phyloP scores from a whole-genome alignment of 1,140 invertebrate genomes.

The Tribolium madens region DNA sequence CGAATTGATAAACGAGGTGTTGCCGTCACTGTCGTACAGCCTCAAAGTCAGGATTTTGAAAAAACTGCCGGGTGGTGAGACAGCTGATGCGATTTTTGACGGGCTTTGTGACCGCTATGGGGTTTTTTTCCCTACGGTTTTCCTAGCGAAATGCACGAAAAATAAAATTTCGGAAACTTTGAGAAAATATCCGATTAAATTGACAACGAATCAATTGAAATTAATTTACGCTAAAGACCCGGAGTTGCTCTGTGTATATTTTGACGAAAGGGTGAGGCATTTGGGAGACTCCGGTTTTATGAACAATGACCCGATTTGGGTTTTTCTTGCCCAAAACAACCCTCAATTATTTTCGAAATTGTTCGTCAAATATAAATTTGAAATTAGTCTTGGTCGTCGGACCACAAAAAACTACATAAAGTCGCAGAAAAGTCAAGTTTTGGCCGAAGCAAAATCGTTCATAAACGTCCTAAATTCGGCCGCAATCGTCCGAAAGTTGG shows the following conservation, averaged over 20 bases:
- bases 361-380: slow-evolving; percentile 10
- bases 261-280: neutral
- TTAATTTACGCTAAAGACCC: slow-evolving; percentile 23
- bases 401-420: slow-evolving; percentile 10
- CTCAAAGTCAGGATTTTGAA: slow-evolving; percentile 6
- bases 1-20: neutral
- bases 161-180: neutral
- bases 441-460: neutral
- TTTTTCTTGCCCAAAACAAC: slow-evolving; percentile 24
- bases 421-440: neutral
- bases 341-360: slow-evolving; percentile 13
- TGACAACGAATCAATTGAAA: neutral
- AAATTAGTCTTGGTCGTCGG: neutral
- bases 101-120: neutral
- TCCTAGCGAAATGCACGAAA: neutral
- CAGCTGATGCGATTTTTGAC: slow-evolving; percentile 27
- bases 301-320: slow-evolving; percentile 2
- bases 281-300: neutral
- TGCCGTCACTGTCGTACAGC: slow-evolving; percentile 1
- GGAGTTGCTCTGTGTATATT: neutral
- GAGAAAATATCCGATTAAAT: neutral
- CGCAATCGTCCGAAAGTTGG: neutral
- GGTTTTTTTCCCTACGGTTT: slow-evolving; percentile 1
- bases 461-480: neutral
- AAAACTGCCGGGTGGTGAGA: neutral